Percentiles rank a stretch among this genome's conserved stretches.
Evolutionary conservation across 2,888 invertebrate species (phyloP).

Genomic region (Entomobrya multifasciata): DNA sequence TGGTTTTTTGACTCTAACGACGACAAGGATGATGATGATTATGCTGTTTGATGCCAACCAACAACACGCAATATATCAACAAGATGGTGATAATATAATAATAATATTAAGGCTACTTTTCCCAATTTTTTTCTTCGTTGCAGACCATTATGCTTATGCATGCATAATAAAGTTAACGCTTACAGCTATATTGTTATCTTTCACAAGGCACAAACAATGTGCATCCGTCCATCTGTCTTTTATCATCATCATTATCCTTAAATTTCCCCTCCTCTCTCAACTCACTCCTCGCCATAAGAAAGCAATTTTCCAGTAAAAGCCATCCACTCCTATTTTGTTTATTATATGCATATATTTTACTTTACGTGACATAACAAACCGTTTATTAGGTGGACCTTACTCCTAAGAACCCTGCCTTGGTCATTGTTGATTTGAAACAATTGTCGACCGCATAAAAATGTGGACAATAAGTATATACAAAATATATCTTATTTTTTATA

Average conservation of each 20-base stretch:
- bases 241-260: conserved; percentile 6
- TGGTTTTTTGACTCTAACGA: background rate
- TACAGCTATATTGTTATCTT: background rate
- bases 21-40: conserved; percentile 20
- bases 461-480: conserved; percentile 5
- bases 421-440: conserved; percentile 25
- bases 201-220: background rate
- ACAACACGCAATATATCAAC: conserved; percentile 45
- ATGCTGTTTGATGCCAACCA: background rate
- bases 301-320: conserved; percentile 26
- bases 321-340: conserved; percentile 14
- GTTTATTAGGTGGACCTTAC: conserved; percentile 28
- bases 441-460: conserved; percentile 14
- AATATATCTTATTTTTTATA: background rate
- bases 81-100: conserved; percentile 26
- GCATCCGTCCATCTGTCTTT: conserved; percentile 36
- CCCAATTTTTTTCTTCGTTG: background rate
- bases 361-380: conserved; percentile 20
- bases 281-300: background rate
- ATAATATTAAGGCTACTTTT: conserved; percentile 19
- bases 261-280: background rate
- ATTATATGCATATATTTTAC: background rate
- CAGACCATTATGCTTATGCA: conserved; percentile 2
- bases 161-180: conserved; percentile 26
- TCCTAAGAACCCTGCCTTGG: background rate